A percentile compares a stretch with the other conserved stretches of the same genome.
Conservation (phyloP, 2,797 vertebrate species). For the Antennarius maculatus region DNA sequence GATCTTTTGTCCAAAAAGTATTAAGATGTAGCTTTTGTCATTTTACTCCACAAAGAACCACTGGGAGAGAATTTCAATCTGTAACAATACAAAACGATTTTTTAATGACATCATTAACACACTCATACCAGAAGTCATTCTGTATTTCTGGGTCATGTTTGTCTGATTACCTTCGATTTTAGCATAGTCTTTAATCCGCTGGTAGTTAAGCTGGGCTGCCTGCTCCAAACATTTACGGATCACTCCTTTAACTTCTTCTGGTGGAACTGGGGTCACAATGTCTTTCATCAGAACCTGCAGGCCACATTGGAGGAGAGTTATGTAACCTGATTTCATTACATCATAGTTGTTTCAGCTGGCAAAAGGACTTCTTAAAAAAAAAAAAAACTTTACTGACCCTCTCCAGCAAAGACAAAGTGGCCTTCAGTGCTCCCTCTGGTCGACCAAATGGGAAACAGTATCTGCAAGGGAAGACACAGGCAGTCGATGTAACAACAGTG, state of each 20-base stretch:
- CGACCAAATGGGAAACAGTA: slow-evolving; percentile 99
- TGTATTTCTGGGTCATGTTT: slow-evolving; percentile 9
- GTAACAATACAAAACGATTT: slow-evolving; percentile 17
- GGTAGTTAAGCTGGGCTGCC: slow-evolving; percentile 97
- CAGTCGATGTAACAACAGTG: slow-evolving; percentile 17
- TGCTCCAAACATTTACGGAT: slow-evolving; percentile 99
- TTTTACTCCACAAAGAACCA: slow-evolving; percentile 29
- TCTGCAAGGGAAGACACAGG: slow-evolving; percentile 73
- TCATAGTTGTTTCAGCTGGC: slow-evolving; percentile 12
- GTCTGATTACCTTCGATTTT: slow-evolving; percentile 95
- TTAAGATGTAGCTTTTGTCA: not conserved
- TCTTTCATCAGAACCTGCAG: slow-evolving; percentile 95
- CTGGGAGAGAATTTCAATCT: slow-evolving; percentile 29
- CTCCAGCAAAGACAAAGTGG: slow-evolving; percentile 97
- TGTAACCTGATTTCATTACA: slow-evolving; percentile 11
- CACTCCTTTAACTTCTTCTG: slow-evolving; percentile 98
- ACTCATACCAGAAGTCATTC: slow-evolving; percentile 8
- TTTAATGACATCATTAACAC: slow-evolving; percentile 2
- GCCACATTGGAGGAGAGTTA: slow-evolving; percentile 25
- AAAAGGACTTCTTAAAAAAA: slow-evolving; percentile 1
- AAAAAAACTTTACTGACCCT: slow-evolving; percentile 84
- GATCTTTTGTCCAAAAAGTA: slow-evolving; percentile 2
- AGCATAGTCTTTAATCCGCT: slow-evolving; percentile 96
- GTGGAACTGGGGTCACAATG: slow-evolving; percentile 97
- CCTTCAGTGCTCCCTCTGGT: slow-evolving; percentile 98